Conservation (phyloP, 1,140 invertebrate genomes). For the Rhizoglyphus robini region DNA sequence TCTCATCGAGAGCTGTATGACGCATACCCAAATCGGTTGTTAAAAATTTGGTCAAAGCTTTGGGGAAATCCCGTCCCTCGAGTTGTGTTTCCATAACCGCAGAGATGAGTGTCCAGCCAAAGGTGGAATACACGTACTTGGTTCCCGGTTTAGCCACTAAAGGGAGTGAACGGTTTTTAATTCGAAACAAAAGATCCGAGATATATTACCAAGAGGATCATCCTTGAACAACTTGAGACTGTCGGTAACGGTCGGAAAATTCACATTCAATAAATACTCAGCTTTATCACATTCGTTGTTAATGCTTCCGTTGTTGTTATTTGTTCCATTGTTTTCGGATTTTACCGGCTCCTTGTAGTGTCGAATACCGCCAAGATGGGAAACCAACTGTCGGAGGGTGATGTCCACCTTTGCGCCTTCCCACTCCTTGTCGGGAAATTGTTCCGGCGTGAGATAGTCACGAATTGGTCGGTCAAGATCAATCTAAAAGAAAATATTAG, state of each 20-base stretch:
- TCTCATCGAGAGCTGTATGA: conserved; percentile 41
- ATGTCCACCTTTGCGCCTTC: too few relatives aligned
- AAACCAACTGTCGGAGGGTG: too few relatives aligned
- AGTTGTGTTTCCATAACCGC: conserved; percentile 40
- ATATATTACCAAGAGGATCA: conserved; percentile 40
- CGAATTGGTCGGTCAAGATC: too few relatives aligned
- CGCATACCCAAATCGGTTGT: conserved; percentile 34
- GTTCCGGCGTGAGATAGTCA: conserved; percentile 36
- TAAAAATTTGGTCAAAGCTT: conserved; percentile 37
- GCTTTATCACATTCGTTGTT: too few relatives aligned
- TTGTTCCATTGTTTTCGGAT: not conserved
- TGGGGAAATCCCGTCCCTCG: conserved; percentile 34
- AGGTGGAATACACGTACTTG: conserved; percentile 44
- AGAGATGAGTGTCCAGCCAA: too few relatives aligned
- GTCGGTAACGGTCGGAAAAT: too few relatives aligned
- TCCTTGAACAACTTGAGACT: conserved; percentile 46
- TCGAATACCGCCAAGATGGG: too few relatives aligned
- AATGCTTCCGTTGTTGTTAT: conserved; percentile 34
- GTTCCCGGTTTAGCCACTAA: conserved; percentile 32
- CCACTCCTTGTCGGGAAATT: conserved; percentile 42
- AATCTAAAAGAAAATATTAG: too few relatives aligned
- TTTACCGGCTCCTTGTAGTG: too few relatives aligned
- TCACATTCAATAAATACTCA: too few relatives aligned
- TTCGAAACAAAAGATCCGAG: conserved; percentile 33
- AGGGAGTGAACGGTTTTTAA: not conserved